Conservation (phyloP, 1,140 invertebrate species). For the Lepeophtheirus salmonis region DNA sequence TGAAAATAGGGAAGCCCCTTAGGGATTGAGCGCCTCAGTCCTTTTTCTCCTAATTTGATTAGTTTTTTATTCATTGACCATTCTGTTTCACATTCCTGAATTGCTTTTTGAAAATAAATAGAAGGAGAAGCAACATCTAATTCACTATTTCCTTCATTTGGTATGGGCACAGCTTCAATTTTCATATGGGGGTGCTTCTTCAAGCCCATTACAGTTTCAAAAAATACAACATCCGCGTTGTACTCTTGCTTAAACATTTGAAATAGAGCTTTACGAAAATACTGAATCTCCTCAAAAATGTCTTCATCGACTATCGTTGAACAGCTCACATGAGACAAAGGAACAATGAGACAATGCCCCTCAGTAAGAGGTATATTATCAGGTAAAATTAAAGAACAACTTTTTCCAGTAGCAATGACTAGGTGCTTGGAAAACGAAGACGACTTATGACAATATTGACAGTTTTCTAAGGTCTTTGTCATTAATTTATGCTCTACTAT, state of each 20-base stretch:
- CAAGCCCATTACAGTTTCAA: slow-evolving; percentile 60
- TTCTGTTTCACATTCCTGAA: slow-evolving; percentile 78
- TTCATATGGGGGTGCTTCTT: slow-evolving; percentile 60
- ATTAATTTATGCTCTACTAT: slow-evolving; percentile 49
- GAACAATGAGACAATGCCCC: slow-evolving; percentile 69
- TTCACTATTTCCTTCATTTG: slow-evolving; percentile 45
- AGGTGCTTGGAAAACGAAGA: slow-evolving; percentile 61
- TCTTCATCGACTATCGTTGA: slow-evolving; percentile 74
- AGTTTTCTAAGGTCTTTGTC: slow-evolving; percentile 50
- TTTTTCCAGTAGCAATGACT: slow-evolving; percentile 52
- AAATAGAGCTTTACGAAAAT: slow-evolving; percentile 49
- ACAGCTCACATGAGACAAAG: slow-evolving; percentile 56
- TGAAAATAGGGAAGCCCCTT: slow-evolving; percentile 86
- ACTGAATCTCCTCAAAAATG: slow-evolving; percentile 68
- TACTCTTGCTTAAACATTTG: slow-evolving; percentile 44
- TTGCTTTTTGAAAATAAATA: slow-evolving; percentile 93
- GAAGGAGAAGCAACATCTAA: slow-evolving; percentile 61
- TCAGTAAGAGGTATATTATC: slow-evolving; percentile 51
- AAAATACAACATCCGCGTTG: slow-evolving; percentile 66
- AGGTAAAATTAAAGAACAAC: slow-evolving; percentile 54
- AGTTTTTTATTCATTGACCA: slow-evolving; percentile 90
- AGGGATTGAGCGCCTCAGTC: slow-evolving; percentile 55
- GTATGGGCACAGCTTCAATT: slow-evolving; percentile 70
- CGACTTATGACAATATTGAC: slow-evolving; percentile 60
- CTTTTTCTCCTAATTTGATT: slow-evolving; percentile 50